Percentiles rank a stretch among this genome's conserved stretches.
Conservation (phyloP, 2,888 invertebrate genomes). For the Netelia fuscicornis region DNA sequence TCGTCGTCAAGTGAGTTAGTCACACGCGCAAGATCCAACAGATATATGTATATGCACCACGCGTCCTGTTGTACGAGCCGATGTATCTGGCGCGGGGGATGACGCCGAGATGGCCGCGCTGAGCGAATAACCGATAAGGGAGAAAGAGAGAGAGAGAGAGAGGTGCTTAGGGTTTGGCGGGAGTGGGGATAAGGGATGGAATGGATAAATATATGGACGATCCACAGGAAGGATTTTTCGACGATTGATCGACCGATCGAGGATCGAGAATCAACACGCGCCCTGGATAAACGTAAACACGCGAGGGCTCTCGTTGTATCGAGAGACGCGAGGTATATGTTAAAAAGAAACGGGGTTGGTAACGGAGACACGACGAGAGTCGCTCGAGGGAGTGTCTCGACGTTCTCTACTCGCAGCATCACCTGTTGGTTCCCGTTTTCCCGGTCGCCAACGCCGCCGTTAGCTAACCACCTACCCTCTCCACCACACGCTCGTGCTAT, state of each 20-base stretch:
- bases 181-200: neutral
- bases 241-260: slow-evolving; percentile 38
- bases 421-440: slow-evolving; percentile 82
- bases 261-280: slow-evolving; percentile 35
- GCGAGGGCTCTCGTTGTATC: neutral
- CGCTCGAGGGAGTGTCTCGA: slow-evolving; percentile 80
- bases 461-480: slow-evolving; percentile 45
- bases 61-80: neutral
- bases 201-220: neutral
- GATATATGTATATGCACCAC: neutral
- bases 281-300: neutral
- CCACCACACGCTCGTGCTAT: slow-evolving; percentile 33
- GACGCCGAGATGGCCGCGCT: neutral
- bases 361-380: slow-evolving; percentile 19
- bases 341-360: slow-evolving; percentile 19
- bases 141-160: neutral
- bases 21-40: slow-evolving; percentile 24
- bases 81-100: slow-evolving; percentile 17
- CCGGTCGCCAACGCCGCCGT: slow-evolving; percentile 75
- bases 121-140: neutral
- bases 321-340: slow-evolving; percentile 15
- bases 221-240: slow-evolving; percentile 12
- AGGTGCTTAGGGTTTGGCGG: too few relatives aligned
- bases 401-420: slow-evolving; percentile 75
- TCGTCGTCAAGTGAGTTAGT: neutral